A percentile compares a stretch with the other conserved stretches of the same genome.
Evolutionary conservation across 1,140 invertebrate genomes (phyloP).

Genomic region (Drosophila pseudoananassae): DNA sequence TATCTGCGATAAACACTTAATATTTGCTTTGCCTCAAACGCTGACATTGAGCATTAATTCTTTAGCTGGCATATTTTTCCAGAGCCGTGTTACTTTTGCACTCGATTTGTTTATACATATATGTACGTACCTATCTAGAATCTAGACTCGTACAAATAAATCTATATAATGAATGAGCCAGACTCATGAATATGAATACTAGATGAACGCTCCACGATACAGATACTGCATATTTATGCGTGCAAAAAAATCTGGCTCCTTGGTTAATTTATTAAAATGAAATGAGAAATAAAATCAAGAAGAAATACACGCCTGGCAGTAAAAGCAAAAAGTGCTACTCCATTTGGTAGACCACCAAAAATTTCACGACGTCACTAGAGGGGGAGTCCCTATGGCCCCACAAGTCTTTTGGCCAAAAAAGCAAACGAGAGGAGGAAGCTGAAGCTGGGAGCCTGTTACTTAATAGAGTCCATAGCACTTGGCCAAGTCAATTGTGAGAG

Average conservation of each 20-base stretch:
- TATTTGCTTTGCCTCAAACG: slow-evolving; percentile 33
- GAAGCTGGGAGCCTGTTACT: slow-evolving; percentile 73
- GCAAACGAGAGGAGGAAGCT: slow-evolving; percentile 31
- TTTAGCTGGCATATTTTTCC: slow-evolving; percentile 24
- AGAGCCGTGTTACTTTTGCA: slow-evolving; percentile 40
- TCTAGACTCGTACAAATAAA: slow-evolving; percentile 49
- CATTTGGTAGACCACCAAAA: slow-evolving; percentile 15
- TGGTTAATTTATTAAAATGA: slow-evolving; percentile 79
- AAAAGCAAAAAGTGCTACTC: slow-evolving; percentile 17
- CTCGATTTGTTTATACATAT: slow-evolving; percentile 34
- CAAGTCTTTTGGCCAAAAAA: not conserved
- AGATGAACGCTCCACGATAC: not conserved
- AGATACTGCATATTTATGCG: slow-evolving; percentile 42
- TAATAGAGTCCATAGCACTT: slow-evolving; percentile 73
- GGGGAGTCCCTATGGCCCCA: not conserved
- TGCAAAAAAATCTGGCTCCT: slow-evolving; percentile 4
- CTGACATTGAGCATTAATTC: slow-evolving; percentile 35
- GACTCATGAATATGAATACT: slow-evolving; percentile 64
- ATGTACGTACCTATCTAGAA: slow-evolving; percentile 2
- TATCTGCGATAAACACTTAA: slow-evolving; percentile 48
- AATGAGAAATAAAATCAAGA: slow-evolving; percentile 73
- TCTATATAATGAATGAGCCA: slow-evolving; percentile 40
- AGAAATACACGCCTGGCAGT: slow-evolving; percentile 37
- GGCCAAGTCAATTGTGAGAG: slow-evolving; percentile 40
- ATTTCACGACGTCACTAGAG: slow-evolving; percentile 29